A percentile compares a stretch with the other conserved stretches of the same genome.
Evolutionary conservation across 1,140 invertebrate species (phyloP).

Genomic region (Macrocentrus cingulum): DNA sequence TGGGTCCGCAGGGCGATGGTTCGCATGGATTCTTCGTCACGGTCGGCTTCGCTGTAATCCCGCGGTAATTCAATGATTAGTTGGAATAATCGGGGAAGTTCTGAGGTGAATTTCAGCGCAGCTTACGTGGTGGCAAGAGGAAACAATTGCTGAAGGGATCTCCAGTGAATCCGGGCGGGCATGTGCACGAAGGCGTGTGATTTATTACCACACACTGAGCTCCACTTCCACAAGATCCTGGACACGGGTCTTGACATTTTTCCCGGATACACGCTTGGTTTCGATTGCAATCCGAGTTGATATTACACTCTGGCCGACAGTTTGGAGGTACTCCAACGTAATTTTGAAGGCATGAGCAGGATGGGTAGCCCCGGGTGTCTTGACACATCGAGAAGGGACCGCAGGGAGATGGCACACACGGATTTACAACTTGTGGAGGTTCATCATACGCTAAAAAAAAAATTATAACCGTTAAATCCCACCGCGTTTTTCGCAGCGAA

Average conservation of each 20-base stretch:
- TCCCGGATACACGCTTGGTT: constrained; percentile 71
- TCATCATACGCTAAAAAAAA: constrained; percentile 18
- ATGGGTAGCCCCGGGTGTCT: constrained; percentile 55
- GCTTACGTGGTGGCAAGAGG: constrained; percentile 61
- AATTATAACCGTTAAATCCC: not conserved
- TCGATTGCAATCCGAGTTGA: constrained; percentile 73
- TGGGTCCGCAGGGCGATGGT: constrained; percentile 62
- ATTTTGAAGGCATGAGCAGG: constrained; percentile 61
- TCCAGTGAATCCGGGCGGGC: constrained; percentile 61
- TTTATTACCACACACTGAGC: constrained; percentile 63
- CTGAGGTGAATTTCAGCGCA: constrained; percentile 1
- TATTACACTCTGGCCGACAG: constrained; percentile 72
- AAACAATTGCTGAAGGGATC: constrained; percentile 65
- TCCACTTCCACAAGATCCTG: constrained; percentile 71
- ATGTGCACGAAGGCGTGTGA: constrained; percentile 63
- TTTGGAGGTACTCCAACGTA: constrained; percentile 70
- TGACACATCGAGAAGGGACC: constrained; percentile 63
- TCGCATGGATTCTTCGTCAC: constrained; percentile 51
- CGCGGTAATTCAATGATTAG: constrained; percentile 21
- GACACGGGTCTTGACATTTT: constrained; percentile 74
- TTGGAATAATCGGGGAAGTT: constrained; percentile 6
- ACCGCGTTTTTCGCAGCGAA: no score
- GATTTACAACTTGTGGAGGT: constrained; percentile 34
- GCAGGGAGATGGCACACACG: constrained; percentile 62
- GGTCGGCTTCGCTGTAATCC: constrained; percentile 51